Evolutionary conservation across 1,140 invertebrate genomes (phyloP).

Genomic region (Temnothorax curvispinosus): DNA sequence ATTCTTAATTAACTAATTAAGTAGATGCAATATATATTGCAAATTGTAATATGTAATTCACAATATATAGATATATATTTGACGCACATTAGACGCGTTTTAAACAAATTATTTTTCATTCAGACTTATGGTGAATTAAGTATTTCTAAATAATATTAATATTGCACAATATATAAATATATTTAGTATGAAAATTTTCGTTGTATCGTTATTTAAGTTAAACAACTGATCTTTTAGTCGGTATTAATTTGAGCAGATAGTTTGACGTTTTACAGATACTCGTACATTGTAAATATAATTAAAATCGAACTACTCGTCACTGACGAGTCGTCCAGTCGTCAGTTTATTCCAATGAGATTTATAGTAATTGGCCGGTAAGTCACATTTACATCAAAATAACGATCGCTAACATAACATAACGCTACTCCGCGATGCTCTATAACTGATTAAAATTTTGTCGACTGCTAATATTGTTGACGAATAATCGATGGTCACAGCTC

Average conservation of each 20-base stretch:
- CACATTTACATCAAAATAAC: not conserved
- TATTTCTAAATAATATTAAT: not conserved
- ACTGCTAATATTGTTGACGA: not conserved
- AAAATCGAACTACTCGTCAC: not conserved
- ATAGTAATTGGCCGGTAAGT: not conserved
- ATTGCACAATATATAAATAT: not conserved
- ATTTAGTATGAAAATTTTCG: not conserved
- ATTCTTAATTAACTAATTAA: slow-evolving; percentile 38
- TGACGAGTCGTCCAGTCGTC: not conserved
- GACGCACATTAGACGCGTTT: not conserved
- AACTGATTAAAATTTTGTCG: not conserved
- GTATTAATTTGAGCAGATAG: not conserved
- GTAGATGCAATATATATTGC: slow-evolving; percentile 18
- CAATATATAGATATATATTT: not conserved
- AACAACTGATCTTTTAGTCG: not conserved
- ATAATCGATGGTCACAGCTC: not conserved
- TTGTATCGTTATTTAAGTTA: not conserved
- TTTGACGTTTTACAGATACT: not conserved
- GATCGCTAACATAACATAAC: not conserved
- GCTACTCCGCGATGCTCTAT: not conserved
- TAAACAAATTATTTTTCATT: not conserved
- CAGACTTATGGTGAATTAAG: not conserved
- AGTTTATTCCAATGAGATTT: not conserved
- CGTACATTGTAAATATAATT: slow-evolving; percentile 24
- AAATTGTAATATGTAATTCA: not conserved